These are phyloP conservation scores for Melangyna quadrimaculata DNA, from an alignment of 2,888 invertebrate species.

Conservation along the genomic window DNA sequence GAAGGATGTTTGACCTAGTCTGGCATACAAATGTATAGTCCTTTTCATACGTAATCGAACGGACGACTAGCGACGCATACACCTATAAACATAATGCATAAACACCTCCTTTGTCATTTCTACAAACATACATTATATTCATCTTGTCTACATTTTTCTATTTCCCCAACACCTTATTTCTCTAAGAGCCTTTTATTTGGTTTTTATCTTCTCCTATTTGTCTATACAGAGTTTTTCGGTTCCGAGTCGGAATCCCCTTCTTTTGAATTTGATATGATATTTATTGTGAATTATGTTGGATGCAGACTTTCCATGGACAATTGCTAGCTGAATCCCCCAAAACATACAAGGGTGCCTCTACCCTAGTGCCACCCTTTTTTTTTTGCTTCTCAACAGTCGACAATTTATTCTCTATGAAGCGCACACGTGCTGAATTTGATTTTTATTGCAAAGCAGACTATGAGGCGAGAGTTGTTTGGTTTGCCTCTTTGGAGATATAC, in stretches of 20 bases:
- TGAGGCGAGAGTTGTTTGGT: conserved; percentile 27
- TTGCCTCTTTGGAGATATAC: not conserved
- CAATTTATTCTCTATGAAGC: conserved; percentile 33
- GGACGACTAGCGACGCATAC: conserved; percentile 12
- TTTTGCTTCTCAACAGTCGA: not conserved
- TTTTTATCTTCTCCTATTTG: conserved; percentile 32
- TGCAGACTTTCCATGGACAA: conserved; percentile 13
- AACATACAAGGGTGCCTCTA: not conserved
- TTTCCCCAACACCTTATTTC: not conserved
- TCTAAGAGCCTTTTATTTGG: conserved; percentile 22
- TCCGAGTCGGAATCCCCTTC: not conserved
- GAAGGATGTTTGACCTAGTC: conserved; percentile 69
- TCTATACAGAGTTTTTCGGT: not conserved
- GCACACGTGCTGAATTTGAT: conserved; percentile 64
- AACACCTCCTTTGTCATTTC: not conserved
- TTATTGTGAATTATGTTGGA: conserved; percentile 23
- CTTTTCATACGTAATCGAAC: conserved; percentile 51
- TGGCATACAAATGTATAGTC: conserved; percentile 47
- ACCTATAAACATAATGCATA: not conserved
- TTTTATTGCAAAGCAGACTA: conserved; percentile 42
- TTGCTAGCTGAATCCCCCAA: conserved; percentile 26
- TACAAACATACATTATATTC: not conserved
- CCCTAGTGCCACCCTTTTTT: conserved; percentile 16
- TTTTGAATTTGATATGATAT: not conserved
- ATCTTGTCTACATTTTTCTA: conserved; percentile 28